These are phyloP conservation scores for Mechanitis messenoides DNA, from an alignment of 2,888 invertebrate species.

Conservation along the genomic window DNA sequence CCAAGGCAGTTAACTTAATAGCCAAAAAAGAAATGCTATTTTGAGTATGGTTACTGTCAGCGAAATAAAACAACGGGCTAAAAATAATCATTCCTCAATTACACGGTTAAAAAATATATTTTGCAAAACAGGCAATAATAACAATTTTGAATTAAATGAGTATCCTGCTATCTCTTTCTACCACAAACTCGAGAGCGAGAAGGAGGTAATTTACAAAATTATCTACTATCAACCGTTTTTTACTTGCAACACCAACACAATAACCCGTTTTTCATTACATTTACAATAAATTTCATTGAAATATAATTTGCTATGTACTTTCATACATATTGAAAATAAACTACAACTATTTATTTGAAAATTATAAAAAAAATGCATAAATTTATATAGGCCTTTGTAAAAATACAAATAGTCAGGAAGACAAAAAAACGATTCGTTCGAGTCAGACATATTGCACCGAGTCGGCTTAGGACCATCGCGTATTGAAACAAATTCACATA, in stretches of 20 bases:
- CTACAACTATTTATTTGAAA: constrained; percentile 35
- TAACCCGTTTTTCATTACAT: constrained; percentile 7
- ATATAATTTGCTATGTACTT: constrained; percentile 33
- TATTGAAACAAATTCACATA: no score
- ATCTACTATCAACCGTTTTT: background rate
- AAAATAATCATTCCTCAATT: constrained; percentile 3
- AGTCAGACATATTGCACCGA: constrained; percentile 43
- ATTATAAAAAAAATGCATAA: constrained; percentile 37
- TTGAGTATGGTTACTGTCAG: constrained; percentile 66
- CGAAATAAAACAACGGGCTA: constrained; percentile 36
- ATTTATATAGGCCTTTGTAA: constrained; percentile 39
- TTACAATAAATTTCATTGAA: constrained; percentile 34
- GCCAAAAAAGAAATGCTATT: constrained; percentile 61
- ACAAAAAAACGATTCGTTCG: constrained; percentile 38
- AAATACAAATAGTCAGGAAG: constrained; percentile 42
- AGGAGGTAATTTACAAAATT: constrained; percentile 4
- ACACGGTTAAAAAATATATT: constrained; percentile 13
- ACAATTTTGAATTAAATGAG: no score
- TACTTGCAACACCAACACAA: constrained; percentile 8
- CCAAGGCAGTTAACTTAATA: constrained; percentile 68
- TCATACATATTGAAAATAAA: constrained; percentile 30
- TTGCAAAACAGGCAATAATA: no score
- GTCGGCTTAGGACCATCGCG: background rate
- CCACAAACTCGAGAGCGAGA: background rate
- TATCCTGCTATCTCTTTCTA: no score